Base-by-base conservation (phyloP, 2,888 invertebrate species). In the Mesopsocus fuscifrons region DNA sequence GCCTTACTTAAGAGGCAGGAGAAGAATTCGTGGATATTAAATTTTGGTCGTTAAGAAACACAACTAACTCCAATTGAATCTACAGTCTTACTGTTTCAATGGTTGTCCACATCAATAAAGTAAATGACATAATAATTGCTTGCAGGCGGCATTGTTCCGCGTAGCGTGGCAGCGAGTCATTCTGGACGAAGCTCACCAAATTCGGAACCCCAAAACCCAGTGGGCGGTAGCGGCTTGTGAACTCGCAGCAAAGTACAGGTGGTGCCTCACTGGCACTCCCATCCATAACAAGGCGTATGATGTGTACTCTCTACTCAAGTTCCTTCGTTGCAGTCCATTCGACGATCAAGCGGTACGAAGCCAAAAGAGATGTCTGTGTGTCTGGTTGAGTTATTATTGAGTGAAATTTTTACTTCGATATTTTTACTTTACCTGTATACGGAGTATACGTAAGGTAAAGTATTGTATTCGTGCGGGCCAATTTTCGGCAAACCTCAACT, bases 201-300 rank as follows among this genome's bases (percentile, higher is more conserved):
- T 95, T 6, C 75, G 92, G 51, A 95, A 95, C 64, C 72, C 81
- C 57, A 88, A 87, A 61, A 72, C 80, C 6, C 67, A 72, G 49
- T 77, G 78, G 1, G 76, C 85, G 0, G 57, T 66, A 47, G 79
- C 82, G 0, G 79, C 78, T 5, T 79, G 77, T 56, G 61, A 63
- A 2, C 59, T 89, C 35, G 52, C 58, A 1, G 74, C 72, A 4
- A 66, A 62, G 44, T 64, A 69, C 2, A 73, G 88, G 9, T 89
- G 87, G 87, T 79, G 77, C 1, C 68, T 95, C 16, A 91, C 94
- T 0, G 95, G 95, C 20, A 94, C 94, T 0, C 95, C 95, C 0
- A 79, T 97, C 33, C 95, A 95, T 55, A 97, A 97, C 59, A 83
- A 87, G 57, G 81, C 89, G 56, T 61, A 80, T 45, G 92, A 87